Percentiles rank a stretch among this genome's conserved stretches.
Conservation (phyloP, 2,888 invertebrate species). For the Rhabditoides inermis region DNA sequence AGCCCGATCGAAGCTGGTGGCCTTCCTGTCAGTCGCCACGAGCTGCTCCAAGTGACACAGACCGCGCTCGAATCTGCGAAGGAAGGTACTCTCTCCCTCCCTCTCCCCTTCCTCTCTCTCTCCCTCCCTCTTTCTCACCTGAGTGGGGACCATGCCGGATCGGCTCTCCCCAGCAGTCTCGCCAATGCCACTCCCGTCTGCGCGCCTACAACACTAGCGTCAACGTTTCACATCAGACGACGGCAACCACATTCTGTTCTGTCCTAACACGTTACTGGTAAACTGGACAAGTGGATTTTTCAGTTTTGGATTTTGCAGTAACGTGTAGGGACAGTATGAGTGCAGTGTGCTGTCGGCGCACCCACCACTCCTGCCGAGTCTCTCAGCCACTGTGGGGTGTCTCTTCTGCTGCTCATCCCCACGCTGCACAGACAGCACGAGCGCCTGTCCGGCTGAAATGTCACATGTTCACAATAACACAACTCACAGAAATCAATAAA, state of each 20-base stretch:
- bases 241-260: background rate
- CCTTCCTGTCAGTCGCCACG: too few relatives aligned
- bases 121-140: too few relatives aligned
- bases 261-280: too few relatives aligned
- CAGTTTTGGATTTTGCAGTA: too few relatives aligned
- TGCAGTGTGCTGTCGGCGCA: too few relatives aligned
- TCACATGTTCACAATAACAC: background rate
- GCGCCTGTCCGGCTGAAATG: conserved; percentile 17
- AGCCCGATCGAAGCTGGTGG: too few relatives aligned
- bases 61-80: too few relatives aligned
- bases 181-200: conserved; percentile 90
- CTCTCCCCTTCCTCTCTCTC: too few relatives aligned
- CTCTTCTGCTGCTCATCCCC: background rate
- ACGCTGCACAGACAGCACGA: conserved; percentile 16
- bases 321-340: too few relatives aligned
- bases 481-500: background rate
- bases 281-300: too few relatives aligned
- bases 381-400: conserved; percentile 19
- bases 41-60: too few relatives aligned
- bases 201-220: conserved; percentile 24
- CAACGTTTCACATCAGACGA: background rate
- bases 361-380: conserved; percentile 27
- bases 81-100: background rate
- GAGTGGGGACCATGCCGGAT: too few relatives aligned
- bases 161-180: conserved; percentile 75